A percentile compares a stretch with the other conserved stretches of the same genome.
Conservation (phyloP, 2,113 vertebrate species). For the Grantiella picta region DNA sequence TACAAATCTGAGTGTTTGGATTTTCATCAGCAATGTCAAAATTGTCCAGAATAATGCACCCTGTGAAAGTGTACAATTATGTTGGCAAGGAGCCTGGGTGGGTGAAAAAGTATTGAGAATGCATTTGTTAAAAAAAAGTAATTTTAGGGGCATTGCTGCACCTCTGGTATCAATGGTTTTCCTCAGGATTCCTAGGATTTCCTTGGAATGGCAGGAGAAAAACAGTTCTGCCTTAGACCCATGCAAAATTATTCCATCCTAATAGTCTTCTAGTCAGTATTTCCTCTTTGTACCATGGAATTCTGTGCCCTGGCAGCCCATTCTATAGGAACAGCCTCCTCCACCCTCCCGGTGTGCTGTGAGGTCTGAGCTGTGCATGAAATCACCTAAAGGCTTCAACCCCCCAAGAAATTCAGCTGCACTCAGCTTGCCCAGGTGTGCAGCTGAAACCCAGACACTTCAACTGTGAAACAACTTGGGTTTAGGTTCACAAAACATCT, state of each 20-base stretch:
- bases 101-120: neutral
- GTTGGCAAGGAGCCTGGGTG: neutral
- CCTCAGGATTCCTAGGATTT: neutral
- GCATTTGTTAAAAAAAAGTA: neutral
- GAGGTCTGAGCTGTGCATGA: neutral
- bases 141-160: neutral
- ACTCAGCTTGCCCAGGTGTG: neutral
- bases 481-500: neutral
- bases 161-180: neutral
- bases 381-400: neutral
- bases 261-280: neutral
- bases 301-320: neutral
- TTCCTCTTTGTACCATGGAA: neutral
- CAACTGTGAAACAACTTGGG: neutral
- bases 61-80: neutral
- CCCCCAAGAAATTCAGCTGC: neutral
- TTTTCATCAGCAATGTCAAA: neutral
- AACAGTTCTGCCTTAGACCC: neutral
- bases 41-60: neutral
- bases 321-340: neutral
- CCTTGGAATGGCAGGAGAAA: neutral
- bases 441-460: neutral
- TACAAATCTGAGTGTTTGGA: neutral
- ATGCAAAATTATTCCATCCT: neutral
- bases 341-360: neutral